Evolutionary conservation across 2,888 invertebrate species (phyloP).

Genomic region (Pammene aurita): DNA sequence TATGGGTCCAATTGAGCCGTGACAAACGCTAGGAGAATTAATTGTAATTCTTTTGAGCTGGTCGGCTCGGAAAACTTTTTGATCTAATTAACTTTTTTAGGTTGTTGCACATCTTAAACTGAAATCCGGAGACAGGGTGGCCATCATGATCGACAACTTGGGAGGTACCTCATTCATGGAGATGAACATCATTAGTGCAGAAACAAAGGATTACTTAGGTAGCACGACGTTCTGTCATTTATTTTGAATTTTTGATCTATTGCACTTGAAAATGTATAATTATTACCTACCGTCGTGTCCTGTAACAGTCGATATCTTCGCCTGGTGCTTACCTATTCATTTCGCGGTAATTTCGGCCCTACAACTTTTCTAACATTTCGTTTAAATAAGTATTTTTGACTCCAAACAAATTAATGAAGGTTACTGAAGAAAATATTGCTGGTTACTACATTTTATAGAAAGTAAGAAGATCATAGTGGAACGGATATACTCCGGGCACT

Average conservation of each 20-base stretch:
- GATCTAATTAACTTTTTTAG: slow-evolving; percentile 48
- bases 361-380: too few relatives aligned
- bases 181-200: slow-evolving; percentile 87
- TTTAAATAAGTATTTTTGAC: too few relatives aligned
- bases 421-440: not conserved
- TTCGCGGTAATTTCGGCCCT: too few relatives aligned
- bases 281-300: too few relatives aligned
- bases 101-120: slow-evolving; percentile 66
- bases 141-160: slow-evolving; percentile 89
- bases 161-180: slow-evolving; percentile 90
- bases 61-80: too few relatives aligned
- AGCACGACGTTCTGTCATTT: slow-evolving; percentile 47
- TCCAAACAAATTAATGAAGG: not conserved
- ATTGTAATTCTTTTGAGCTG: too few relatives aligned
- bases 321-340: too few relatives aligned
- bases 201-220: slow-evolving; percentile 86
- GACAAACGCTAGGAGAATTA: too few relatives aligned
- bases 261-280: too few relatives aligned
- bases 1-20: too few relatives aligned
- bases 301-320: too few relatives aligned
- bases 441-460: slow-evolving; percentile 55
- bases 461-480: slow-evolving; percentile 72
- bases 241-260: too few relatives aligned
- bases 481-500: slow-evolving; percentile 82
- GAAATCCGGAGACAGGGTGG: slow-evolving; percentile 74